Base-by-base conservation (phyloP, 2,797 vertebrate species). In the Ceryle rudis region DNA sequence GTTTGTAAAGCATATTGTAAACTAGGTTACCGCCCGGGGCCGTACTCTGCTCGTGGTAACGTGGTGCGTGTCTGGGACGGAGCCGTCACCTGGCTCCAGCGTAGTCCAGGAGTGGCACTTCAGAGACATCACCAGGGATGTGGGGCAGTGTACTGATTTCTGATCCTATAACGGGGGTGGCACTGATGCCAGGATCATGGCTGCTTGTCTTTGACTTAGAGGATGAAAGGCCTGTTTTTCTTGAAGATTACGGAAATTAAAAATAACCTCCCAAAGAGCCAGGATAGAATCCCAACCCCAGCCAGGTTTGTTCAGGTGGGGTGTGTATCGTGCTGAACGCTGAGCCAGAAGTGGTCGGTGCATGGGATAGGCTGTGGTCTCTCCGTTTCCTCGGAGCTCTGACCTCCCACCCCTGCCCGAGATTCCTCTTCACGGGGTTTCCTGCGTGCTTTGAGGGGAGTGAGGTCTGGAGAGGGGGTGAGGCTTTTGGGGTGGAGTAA, bases 1-100 rank as follows among this genome's bases (percentile, higher is more conserved):
- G 31, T 89, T 92, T 95, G 83, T 94, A 74, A 83, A 64, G 67
- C 52, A 6, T 29, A 31, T 93, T 91, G 95, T 89, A 80, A 94
- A 77, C 31, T 77, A 87, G 23, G 54, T 77, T 85, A 58, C 93
- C 93, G 41, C 39, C 47, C 49, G 71, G 55, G 73, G 91, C 73
- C 35, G 2, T 49, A 4, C 33, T 67, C 64, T 0, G 5, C 80
- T 91, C 66, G 44, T 46, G 41, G 62, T 88, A 72, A 60, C 0
- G 0, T 9, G 49, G 15, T 44, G 44, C 71, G 37, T 89, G 86
- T 85, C 88, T 80, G 91, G 70, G 90, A 84, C 28, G 42, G 81
- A 94, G 82, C 75, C 75, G 69, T 81, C 83, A 78, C 81, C 73
- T 69, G 86, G 67, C 44, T 80, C n/a, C 47, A 66, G 73, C 1